Percentiles rank a stretch among this genome's conserved stretches.
phyloP scores from a whole-genome alignment of 2,797 vertebrate genomes.

The Oryzias sinensis region DNA sequence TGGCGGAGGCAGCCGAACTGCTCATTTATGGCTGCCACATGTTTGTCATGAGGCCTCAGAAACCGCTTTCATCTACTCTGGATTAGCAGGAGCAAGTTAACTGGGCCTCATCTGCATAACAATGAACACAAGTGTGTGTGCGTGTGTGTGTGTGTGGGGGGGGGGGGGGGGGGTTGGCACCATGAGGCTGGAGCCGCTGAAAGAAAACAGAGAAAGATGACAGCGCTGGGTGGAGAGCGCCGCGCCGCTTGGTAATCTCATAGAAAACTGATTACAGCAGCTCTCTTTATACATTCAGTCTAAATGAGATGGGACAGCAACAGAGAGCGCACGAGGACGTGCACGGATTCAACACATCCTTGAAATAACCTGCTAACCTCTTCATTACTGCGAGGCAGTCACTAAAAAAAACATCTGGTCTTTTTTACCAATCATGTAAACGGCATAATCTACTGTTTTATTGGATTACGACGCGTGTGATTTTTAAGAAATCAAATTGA shows the following conservation, averaged over 20 bases:
- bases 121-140: constrained; percentile 29
- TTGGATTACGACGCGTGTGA: too few relatives aligned
- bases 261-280: constrained; percentile 12
- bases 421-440: too few relatives aligned
- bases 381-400: not conserved
- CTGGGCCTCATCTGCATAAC: constrained; percentile 66
- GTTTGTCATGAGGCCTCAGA: constrained; percentile 22
- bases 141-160: too few relatives aligned
- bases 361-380: not conserved
- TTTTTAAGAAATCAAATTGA: too few relatives aligned
- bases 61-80: constrained; percentile 40
- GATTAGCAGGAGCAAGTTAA: constrained; percentile 53
- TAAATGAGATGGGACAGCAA: constrained; percentile 5
- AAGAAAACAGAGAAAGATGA: constrained; percentile 12
- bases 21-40: constrained; percentile 19
- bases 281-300: not conserved
- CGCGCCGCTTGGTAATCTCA: constrained; percentile 26
- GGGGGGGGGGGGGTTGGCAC: constrained; percentile 29
- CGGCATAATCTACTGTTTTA: too few relatives aligned
- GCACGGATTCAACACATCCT: not conserved
- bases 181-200: constrained; percentile 29
- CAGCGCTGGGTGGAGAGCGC: constrained; percentile 5
- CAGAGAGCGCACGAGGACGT: not conserved
- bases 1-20: constrained; percentile 11
- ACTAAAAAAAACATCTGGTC: too few relatives aligned